phyloP scores from a whole-genome alignment of 2,113 vertebrate genomes.

The Zingel zingel region DNA sequence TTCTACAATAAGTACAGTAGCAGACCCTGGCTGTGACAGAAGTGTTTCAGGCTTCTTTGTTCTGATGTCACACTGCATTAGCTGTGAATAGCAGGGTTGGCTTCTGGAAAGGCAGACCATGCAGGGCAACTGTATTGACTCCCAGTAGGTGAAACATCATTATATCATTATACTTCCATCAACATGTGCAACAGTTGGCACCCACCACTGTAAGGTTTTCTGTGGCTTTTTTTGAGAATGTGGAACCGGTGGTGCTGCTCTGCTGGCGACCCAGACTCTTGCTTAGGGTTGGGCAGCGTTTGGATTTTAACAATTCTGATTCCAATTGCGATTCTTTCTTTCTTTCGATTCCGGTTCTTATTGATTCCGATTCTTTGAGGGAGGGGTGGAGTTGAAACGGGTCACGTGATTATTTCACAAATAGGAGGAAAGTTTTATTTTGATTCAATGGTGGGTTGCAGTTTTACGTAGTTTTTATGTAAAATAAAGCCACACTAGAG shows the following conservation, averaged over 20 bases:
- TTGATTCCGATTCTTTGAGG: no score
- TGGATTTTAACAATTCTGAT: no score
- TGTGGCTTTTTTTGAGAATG: background rate
- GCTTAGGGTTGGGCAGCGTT: no score
- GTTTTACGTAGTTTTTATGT: no score
- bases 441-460: no score
- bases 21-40: background rate
- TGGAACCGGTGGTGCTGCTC: background rate
- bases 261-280: no score
- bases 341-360: no score
- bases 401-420: no score
- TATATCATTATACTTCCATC: background rate
- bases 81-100: background rate
- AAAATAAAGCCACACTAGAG: no score
- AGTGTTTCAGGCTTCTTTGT: background rate
- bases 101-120: background rate
- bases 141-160: background rate
- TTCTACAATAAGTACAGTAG: background rate
- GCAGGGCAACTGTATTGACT: background rate
- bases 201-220: background rate
- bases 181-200: background rate
- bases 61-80: constrained; percentile 9
- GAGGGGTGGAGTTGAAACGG: no score
- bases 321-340: no score
- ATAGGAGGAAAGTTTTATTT: no score